Conservation (phyloP, 2,888 invertebrate genomes). For the Nomada ruficornis region DNA sequence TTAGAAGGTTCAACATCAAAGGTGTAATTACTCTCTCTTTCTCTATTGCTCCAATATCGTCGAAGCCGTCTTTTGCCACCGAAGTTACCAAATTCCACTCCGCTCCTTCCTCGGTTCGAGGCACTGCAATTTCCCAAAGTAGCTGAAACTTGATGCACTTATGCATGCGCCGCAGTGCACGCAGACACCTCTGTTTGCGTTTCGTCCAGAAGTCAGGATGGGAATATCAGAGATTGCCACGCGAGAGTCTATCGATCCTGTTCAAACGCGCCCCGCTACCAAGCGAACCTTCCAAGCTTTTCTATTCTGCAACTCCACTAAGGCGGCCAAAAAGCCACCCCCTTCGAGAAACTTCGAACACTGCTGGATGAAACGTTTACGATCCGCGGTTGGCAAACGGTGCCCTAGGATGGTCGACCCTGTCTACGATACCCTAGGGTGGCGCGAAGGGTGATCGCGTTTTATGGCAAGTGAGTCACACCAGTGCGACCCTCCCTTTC, state of each 20-base stretch:
- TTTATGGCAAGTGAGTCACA: slow-evolving; percentile 77
- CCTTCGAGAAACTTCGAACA: slow-evolving; percentile 1
- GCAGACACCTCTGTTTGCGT: not conserved
- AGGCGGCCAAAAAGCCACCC: not conserved
- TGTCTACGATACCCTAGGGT: slow-evolving; percentile 57
- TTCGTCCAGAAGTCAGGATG: not conserved
- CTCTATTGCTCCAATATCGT: not conserved
- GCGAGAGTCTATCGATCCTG: not conserved
- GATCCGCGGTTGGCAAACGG: slow-evolving; percentile 35
- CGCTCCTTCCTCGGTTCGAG: not conserved
- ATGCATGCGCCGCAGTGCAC: not conserved
- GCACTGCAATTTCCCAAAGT: slow-evolving; percentile 14
- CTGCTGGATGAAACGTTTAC: slow-evolving; percentile 16
- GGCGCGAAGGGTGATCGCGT: slow-evolving; percentile 63
- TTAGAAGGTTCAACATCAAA: not conserved
- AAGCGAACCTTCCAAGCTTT: slow-evolving; percentile 9
- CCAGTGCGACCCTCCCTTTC: slow-evolving; percentile 36
- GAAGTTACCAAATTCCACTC: slow-evolving; percentile 8
- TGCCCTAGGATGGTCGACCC: slow-evolving; percentile 32
- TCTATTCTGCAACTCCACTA: not conserved
- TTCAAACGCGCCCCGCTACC: not conserved
- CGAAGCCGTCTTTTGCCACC: not conserved
- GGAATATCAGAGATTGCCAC: not conserved
- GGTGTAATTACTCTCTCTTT: slow-evolving; percentile 10
- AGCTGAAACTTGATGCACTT: not conserved